Evolutionary conservation across 1,140 invertebrate species (phyloP).

Genomic region (Musca domestica): DNA sequence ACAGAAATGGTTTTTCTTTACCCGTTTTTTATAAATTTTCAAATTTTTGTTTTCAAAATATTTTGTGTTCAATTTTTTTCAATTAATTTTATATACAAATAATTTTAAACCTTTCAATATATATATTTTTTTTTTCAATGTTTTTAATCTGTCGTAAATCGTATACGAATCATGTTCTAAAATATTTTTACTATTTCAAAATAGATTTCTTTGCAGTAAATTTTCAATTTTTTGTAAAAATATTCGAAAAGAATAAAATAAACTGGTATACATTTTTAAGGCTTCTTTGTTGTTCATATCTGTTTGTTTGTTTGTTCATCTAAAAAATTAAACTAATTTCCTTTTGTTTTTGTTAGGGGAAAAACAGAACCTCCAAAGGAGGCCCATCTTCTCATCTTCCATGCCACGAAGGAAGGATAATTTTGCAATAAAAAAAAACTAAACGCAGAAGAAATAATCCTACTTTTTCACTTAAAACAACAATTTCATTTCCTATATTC

Average conservation of each 20-base stretch:
- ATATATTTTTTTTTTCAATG: not conserved
- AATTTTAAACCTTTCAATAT: not conserved
- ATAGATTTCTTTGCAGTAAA: too few species aligned
- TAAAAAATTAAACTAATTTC: too few species aligned
- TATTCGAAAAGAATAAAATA: not conserved
- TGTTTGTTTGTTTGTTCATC: not conserved
- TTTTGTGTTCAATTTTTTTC: not conserved
- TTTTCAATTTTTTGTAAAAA: not conserved
- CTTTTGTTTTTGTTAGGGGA: too few species aligned
- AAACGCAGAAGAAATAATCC: too few species aligned
- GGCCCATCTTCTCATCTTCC: not conserved
- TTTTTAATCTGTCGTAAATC: not conserved
- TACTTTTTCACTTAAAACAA: too few species aligned
- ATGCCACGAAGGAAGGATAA: too few species aligned
- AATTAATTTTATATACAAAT: not conserved
- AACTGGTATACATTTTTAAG: constrained; percentile 27
- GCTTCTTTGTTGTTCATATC: constrained; percentile 21
- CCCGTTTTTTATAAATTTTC: not conserved
- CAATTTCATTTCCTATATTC: not conserved
- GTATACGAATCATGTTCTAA: constrained; percentile 1
- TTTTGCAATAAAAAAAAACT: too few species aligned
- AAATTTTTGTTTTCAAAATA: not conserved
- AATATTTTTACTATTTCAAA: not conserved
- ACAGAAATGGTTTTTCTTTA: not conserved
- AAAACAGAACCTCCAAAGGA: too few species aligned